A percentile compares a stretch with the other conserved stretches of the same genome.
These are phyloP conservation scores for Esperia sulphurella DNA, from an alignment of 2,888 invertebrate species.

Conservation along the genomic window DNA sequence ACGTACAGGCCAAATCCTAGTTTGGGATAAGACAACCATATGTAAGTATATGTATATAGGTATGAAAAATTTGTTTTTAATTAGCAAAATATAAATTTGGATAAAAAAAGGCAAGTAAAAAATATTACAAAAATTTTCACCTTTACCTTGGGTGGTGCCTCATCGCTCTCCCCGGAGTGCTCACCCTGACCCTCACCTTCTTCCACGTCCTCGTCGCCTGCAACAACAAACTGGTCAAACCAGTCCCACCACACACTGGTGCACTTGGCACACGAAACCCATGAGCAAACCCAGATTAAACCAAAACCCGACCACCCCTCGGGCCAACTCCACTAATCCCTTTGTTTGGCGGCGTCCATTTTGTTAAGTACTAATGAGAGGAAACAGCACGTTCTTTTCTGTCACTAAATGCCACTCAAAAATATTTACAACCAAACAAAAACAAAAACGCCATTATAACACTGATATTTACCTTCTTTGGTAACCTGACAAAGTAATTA, in stretches of 20 bases:
- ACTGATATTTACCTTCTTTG: conserved; percentile 27
- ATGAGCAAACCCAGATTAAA: conserved; percentile 38
- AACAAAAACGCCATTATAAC: conserved; percentile 53
- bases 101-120: no score
- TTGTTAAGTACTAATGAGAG: conserved; percentile 86
- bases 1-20: no score
- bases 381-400: conserved; percentile 83
- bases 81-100: no score
- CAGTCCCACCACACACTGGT: conserved; percentile 46
- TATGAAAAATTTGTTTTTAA: no score
- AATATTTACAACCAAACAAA: conserved; percentile 72
- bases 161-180: conserved; percentile 88
- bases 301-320: conserved; percentile 56
- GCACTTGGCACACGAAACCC: conserved; percentile 38
- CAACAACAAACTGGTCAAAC: conserved; percentile 69
- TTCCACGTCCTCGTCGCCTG: conserved; percentile 85
- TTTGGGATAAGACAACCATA: no score
- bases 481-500: conserved; percentile 23
- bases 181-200: conserved; percentile 83
- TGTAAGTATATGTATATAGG: no score
- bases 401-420: conserved; percentile 78
- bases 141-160: conserved; percentile 80
- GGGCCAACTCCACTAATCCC: conserved; percentile 82
- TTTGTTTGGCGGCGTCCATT: conserved; percentile 89
- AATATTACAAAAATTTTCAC: conserved; percentile 6